A percentile compares a stretch with the other conserved stretches of the same genome.
Conservation (phyloP, 1,140 invertebrate species). For the Apis florea region DNA sequence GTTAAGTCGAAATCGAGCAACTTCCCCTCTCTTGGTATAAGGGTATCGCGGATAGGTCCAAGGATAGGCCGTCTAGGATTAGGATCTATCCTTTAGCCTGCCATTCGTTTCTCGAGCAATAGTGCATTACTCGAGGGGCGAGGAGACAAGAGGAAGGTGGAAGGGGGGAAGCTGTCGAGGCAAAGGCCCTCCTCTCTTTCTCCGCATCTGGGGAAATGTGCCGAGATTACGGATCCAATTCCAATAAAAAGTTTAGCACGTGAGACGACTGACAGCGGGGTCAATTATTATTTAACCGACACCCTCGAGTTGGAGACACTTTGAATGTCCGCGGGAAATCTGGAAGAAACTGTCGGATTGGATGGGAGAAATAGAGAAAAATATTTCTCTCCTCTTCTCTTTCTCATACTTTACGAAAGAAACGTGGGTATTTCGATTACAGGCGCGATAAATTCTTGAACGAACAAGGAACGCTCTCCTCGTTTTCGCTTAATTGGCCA, state of each 20-base stretch:
- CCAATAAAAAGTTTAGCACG: slow-evolving; percentile 78
- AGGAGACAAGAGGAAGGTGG: background rate
- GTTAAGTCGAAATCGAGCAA: slow-evolving; percentile 68
- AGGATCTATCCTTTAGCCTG: slow-evolving; percentile 70
- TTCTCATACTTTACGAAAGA: no score
- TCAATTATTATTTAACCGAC: slow-evolving; percentile 77
- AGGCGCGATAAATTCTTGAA: slow-evolving; percentile 1
- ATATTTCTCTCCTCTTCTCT: no score
- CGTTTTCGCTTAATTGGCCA: slow-evolving; percentile 22
- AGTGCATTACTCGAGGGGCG: slow-evolving; percentile 46
- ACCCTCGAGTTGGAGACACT: slow-evolving; percentile 43
- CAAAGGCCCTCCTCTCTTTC: slow-evolving; percentile 26
- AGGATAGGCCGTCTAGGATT: slow-evolving; percentile 61
- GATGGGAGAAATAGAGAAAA: background rate
- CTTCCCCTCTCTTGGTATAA: slow-evolving; percentile 36
- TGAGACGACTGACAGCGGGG: slow-evolving; percentile 72
- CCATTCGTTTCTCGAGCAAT: slow-evolving; percentile 68
- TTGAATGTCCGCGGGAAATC: background rate
- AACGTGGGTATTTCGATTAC: background rate
- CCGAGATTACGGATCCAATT: slow-evolving; percentile 78
- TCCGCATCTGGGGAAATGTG: slow-evolving; percentile 76
- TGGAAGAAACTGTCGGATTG: background rate
- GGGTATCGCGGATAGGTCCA: slow-evolving; percentile 70
- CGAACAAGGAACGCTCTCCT: background rate
- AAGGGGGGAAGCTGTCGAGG: slow-evolving; percentile 6